Conservation (phyloP, 2,888 invertebrate species). For the Ctenicera cuprea region DNA sequence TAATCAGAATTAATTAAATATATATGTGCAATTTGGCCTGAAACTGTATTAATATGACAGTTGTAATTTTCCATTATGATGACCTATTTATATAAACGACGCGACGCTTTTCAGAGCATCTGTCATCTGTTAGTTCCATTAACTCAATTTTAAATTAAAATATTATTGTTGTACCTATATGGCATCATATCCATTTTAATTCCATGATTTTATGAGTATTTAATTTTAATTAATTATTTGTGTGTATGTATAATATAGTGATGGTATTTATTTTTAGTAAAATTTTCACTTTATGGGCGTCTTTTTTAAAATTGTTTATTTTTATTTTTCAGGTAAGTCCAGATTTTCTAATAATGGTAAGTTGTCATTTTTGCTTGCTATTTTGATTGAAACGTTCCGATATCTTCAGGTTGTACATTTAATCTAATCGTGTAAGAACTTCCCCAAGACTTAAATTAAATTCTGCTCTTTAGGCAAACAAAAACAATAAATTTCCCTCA, state of each 20-base stretch:
- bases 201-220: no score
- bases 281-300: background rate
- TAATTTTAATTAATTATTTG: no score
- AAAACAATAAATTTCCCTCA: conserved; percentile 29
- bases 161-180: background rate
- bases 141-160: background rate
- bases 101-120: conserved; percentile 1
- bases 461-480: conserved; percentile 2
- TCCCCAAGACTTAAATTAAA: background rate
- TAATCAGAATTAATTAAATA: no score
- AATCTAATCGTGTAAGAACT: background rate
- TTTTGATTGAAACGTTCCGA: background rate
- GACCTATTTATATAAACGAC: background rate
- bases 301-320: background rate
- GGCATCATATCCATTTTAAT: no score
- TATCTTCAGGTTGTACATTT: background rate
- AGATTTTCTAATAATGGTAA: background rate
- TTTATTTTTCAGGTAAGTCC: no score
- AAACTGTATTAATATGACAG: no score
- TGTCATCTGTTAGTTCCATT: conserved; percentile 8
- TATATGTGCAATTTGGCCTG: no score
- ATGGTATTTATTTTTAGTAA: no score
- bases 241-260: no score
- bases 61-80: no score
- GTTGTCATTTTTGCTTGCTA: no score